phyloP scores from a whole-genome alignment of 2,888 invertebrate genomes.

The Dastarcus helophoroides region DNA sequence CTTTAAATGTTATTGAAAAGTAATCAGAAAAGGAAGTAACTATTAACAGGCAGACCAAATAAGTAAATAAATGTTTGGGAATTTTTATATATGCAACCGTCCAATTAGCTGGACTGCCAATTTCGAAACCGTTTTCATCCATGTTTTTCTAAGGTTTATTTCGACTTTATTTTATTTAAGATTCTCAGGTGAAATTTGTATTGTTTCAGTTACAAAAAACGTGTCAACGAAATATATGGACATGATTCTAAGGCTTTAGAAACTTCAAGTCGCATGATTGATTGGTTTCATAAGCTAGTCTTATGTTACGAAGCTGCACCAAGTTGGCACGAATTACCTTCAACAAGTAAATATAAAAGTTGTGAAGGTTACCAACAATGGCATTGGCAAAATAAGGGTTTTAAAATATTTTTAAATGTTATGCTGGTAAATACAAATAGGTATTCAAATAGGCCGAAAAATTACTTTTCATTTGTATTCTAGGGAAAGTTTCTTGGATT shows the following conservation, averaged over 20 bases:
- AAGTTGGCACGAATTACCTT: slow-evolving; percentile 56
- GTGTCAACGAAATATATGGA: too few species aligned
- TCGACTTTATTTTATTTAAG: too few species aligned
- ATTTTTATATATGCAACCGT: too few species aligned
- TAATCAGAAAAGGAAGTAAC: too few species aligned
- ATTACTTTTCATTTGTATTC: neutral
- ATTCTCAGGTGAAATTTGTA: too few species aligned
- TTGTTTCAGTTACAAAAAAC: too few species aligned
- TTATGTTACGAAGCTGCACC: slow-evolving; percentile 45
- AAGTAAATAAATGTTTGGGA: too few species aligned
- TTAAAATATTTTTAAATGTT: neutral
- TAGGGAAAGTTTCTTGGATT: neutral
- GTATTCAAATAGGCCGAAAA: neutral
- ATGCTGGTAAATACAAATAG: neutral
- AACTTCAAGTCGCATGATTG: slow-evolving; percentile 21
- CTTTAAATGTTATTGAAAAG: too few species aligned
- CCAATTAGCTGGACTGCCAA: too few species aligned
- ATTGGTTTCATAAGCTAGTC: slow-evolving; percentile 30
- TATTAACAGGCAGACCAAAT: too few species aligned
- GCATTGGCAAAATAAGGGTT: neutral
- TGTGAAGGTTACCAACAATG: slow-evolving; percentile 49
- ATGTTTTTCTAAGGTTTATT: too few species aligned
- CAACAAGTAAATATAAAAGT: slow-evolving; percentile 46
- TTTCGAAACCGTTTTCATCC: too few species aligned
- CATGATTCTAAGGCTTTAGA: slow-evolving; percentile 7